phyloP scores from a whole-genome alignment of 2,888 invertebrate species.

The Phymatocera aterrima region DNA sequence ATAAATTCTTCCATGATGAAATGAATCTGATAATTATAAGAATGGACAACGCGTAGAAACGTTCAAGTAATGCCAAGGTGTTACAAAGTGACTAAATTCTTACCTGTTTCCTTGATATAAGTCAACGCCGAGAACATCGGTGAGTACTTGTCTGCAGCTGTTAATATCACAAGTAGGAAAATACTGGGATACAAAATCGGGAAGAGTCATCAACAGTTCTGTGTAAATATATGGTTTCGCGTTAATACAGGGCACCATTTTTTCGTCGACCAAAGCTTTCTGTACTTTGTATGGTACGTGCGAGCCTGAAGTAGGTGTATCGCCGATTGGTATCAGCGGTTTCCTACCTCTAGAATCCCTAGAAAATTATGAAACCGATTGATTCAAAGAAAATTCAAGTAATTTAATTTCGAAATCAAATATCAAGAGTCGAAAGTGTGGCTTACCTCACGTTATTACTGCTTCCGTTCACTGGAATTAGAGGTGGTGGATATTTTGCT shows the following conservation, averaged over 20 bases:
- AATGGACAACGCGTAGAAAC: no score
- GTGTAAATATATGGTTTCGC: constrained; percentile 89
- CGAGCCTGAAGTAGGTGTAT: constrained; percentile 81
- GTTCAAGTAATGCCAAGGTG: neutral
- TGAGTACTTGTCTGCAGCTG: constrained; percentile 86
- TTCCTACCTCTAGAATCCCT: constrained; percentile 75
- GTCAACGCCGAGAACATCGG: constrained; percentile 86
- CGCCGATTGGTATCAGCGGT: constrained; percentile 83
- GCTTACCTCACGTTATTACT: constrained; percentile 65
- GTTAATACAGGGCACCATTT: constrained; percentile 91
- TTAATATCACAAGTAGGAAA: constrained; percentile 86
- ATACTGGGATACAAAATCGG: constrained; percentile 88
- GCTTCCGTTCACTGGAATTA: constrained; percentile 76
- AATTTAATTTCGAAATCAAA: no score
- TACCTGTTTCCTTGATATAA: constrained; percentile 90
- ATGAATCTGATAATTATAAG: no score
- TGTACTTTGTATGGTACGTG: constrained; percentile 79
- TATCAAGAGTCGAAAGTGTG: no score
- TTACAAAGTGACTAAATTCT: constrained; percentile 57
- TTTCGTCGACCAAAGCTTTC: constrained; percentile 87
- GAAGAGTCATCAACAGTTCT: constrained; percentile 88
- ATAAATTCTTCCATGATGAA: no score
- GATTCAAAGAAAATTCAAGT: no score
- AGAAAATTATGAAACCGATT: no score
- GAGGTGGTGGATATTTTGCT: constrained; percentile 76